Conservation (phyloP, 2,888 invertebrate genomes). For the Cephus nigrinus region DNA sequence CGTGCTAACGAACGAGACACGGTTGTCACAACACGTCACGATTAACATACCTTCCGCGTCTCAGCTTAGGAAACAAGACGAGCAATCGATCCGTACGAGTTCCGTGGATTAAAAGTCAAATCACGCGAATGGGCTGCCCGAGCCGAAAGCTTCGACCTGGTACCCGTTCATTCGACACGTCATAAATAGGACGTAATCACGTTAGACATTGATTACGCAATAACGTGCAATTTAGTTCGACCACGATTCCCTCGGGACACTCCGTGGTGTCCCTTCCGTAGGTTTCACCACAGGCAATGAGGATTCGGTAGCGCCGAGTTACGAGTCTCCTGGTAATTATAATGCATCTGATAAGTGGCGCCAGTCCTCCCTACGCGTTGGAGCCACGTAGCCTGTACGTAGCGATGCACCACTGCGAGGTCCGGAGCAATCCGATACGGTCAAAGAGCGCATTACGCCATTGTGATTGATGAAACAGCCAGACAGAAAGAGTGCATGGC, state of each 20-base stretch:
- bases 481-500: neutral
- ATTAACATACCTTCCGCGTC: conserved; percentile 20
- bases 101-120: conserved; percentile 32
- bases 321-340: neutral
- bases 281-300: neutral
- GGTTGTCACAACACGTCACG: conserved; percentile 13
- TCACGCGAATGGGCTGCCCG: conserved; percentile 14
- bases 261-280: too few relatives aligned
- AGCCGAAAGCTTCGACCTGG: neutral
- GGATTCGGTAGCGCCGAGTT: conserved; percentile 3
- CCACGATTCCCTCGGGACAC: neutral
- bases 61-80: conserved; percentile 3
- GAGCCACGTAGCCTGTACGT: neutral
- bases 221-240: neutral
- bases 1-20: conserved; percentile 13
- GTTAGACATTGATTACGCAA: neutral
- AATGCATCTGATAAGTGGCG: conserved; percentile 8
- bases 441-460: conserved; percentile 9
- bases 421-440: neutral
- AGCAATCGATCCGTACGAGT: conserved; percentile 8
- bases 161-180: neutral
- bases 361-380: neutral
- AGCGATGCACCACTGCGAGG: neutral
- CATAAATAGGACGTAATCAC: neutral
- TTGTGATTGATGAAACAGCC: conserved; percentile 5